Base-by-base conservation (phyloP, 2,888 invertebrate genomes). In the Bombylius discolor region DNA sequence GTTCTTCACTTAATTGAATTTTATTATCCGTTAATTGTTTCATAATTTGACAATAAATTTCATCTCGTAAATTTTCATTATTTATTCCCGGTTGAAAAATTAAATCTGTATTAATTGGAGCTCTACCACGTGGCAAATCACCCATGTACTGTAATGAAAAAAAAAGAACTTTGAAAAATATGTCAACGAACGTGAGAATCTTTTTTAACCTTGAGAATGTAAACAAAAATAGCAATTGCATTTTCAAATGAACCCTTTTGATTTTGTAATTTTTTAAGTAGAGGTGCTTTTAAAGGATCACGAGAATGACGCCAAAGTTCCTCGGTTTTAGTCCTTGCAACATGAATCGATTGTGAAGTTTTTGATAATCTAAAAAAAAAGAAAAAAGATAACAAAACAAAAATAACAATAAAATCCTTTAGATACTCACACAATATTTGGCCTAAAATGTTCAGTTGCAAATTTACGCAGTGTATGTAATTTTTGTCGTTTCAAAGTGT, bases 41-140 rank as follows among this genome's bases (percentile, higher is more conserved):
- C 84, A 96, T 89, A 59, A 96, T 80, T 73, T 97, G 96, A 68
- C 95, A 96, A 67, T 89, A 96, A 36, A 92, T 77, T 75, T 97
- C 96, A 69, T 96, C 96, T 53, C 89, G 81, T 50, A 96, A 76
- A 47, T 82, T 73, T 62, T 88, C 84, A 64, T 89, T 81, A 64
- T 82, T 80, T 23, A 93, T 71, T 1, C 91, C 84, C 3, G 82
- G 80, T 66, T 81, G 81, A 72, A 94, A 96, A 68, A 96, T 92
- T 62, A 85, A 82, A 73, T 95, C 93, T 1, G 94, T 93, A 61
- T 90, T 84, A 53, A 89, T 88, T 34, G 83, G 82, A 33, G 82
- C 77, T 66, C 87, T 81, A 2, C 85, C 81, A 67, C 86, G 80
- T n/a, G 93, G 91, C 66, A 92, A 80, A 69, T 96, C 96, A 32